Evolutionary conservation across 2,113 vertebrate genomes (phyloP), one percentile per base, ranked within the genome.

Genomic region (Physeter macrocephalus): DNA sequence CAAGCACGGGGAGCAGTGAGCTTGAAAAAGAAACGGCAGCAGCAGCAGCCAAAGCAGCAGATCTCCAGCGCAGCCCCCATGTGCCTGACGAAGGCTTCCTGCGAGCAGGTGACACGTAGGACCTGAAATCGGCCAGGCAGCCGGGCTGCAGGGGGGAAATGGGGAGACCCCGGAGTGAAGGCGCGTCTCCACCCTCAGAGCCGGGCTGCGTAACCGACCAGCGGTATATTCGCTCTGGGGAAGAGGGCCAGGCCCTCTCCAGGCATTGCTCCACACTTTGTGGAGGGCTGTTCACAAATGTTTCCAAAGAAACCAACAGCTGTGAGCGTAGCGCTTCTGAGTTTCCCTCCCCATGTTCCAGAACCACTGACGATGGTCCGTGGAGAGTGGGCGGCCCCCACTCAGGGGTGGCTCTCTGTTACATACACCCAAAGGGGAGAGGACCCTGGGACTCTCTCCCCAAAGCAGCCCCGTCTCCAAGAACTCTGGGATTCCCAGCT

Each of bases 261-360:
- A 4, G 0, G 2, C 49, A 77, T 8, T 2, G 1, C 54, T 12
- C 62, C 31, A 0, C 0, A 2, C 8, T 1, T 34, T 36, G 71
- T 11, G 31, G 12, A 75, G 39, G n/a, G 21, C 10, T 3, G 9
- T 27, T 34, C 13, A 21, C 12, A 21, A 10, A 9, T 0, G 8
- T 5, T 27, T 27, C 10, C 18, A 43, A 57, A 0, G 5, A 41
- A 36, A 39, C 57, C 64, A 23, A 15, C 13, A 4, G 31, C 17
- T 0, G 8, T 15, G 20, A 29, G 75, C 0, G 2, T 0, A 8
- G 31, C 69, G 8, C 23, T 3, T 62, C 20, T 8, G 6, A 17
- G 3, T 7, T n/a, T 11, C 67, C 69, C 13, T 43, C 4, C n/a
- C 18, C 0, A 8, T 0, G 2, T 6, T 23, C 77, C 41, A 88